Percentiles rank a stretch among this genome's conserved stretches.
These are phyloP conservation scores for Silvanus unidentatus DNA, from an alignment of 2,888 invertebrate species.

Conservation along the genomic window DNA sequence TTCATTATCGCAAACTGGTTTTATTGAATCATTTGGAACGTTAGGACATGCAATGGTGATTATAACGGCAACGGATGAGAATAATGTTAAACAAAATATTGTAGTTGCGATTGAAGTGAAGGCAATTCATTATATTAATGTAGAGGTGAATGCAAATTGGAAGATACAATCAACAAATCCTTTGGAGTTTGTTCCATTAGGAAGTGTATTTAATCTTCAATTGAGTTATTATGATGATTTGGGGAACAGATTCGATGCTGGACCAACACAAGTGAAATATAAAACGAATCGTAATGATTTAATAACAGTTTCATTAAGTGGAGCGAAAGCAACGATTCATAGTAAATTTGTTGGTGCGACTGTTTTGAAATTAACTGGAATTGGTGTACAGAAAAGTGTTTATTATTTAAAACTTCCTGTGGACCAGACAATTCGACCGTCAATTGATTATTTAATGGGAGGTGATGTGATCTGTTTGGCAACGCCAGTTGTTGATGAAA, in stretches of 20 bases:
- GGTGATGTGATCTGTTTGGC: slow-evolving; percentile 53
- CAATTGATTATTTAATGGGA: slow-evolving; percentile 42
- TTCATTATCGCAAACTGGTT: slow-evolving; percentile 36
- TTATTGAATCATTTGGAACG: slow-evolving; percentile 37
- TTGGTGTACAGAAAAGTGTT: slow-evolving; percentile 37
- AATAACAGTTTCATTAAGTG: slow-evolving; percentile 38
- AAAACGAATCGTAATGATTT: slow-evolving; percentile 49
- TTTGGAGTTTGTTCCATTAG: slow-evolving; percentile 46
- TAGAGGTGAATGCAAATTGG: slow-evolving; percentile 40
- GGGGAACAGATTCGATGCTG: slow-evolving; percentile 51
- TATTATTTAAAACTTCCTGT: slow-evolving; percentile 45
- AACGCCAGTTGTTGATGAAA: slow-evolving; percentile 44
- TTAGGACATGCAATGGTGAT: slow-evolving; percentile 45
- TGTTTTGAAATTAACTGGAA: slow-evolving; percentile 49
- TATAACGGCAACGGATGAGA: slow-evolving; percentile 49
- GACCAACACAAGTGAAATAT: slow-evolving; percentile 46
- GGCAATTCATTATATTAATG: slow-evolving; percentile 47
- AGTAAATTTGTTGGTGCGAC: slow-evolving; percentile 50
- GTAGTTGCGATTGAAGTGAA: slow-evolving; percentile 50
- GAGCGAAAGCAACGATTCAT: slow-evolving; percentile 44
- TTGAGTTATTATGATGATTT: slow-evolving; percentile 52
- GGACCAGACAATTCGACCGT: slow-evolving; percentile 41
- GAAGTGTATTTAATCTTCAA: slow-evolving; percentile 37
- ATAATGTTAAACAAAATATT: slow-evolving; percentile 50
- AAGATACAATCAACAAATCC: slow-evolving; percentile 30